Evolutionary conservation across 1,140 invertebrate genomes (phyloP), one percentile per base, ranked within the genome.

Genomic region (Caenorhabditis tropicalis): DNA sequence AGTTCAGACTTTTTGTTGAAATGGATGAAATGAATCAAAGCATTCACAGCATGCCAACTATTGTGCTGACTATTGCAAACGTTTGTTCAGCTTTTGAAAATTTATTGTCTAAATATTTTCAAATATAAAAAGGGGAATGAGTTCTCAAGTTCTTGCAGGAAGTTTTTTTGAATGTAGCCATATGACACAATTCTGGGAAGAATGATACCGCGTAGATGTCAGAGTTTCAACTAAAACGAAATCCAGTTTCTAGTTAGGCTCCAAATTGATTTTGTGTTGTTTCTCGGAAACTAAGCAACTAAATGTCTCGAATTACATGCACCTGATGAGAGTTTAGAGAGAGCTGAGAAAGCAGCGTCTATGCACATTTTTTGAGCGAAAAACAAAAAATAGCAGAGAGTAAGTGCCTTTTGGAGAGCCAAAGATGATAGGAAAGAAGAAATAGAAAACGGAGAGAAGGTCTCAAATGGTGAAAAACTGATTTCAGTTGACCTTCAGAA

Each of bases 331-430:
- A 65, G 29, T 60, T 60, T 16, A 16, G 58, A 65, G 58, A 36
- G 12, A 15, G 2, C 15, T 16, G 31, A 65, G 58, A 65, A 65
- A 33, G 58, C 10, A 15, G 29, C 21, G 10, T 65, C 24, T 33
- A 65, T 65, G 29, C 58, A 16, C 58, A 58, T 31, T 65, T 65
- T 65, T 65, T n/a, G 58, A 24, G 58, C 36, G 58, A 65, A 29
- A 65, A 65, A 65, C 33, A 5, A 36, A 65, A 33, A 33, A 65
- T 16, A 36, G 19, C 12, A 65, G 31, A 36, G 24, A 36, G 58
- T 2, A 16, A 29, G n/a, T 7, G 53, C 27, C 24, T 10, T 4
- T 6, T 36, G 31, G 58, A 65, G 58, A 36, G 58, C 53, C 10
- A 27, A 36, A 29, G 19, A 58, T 6, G 29, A 19, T 29, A 65